These are phyloP conservation scores for Megastigmus dorsalis DNA, from an alignment of 2,888 invertebrate species.

Conservation along the genomic window DNA sequence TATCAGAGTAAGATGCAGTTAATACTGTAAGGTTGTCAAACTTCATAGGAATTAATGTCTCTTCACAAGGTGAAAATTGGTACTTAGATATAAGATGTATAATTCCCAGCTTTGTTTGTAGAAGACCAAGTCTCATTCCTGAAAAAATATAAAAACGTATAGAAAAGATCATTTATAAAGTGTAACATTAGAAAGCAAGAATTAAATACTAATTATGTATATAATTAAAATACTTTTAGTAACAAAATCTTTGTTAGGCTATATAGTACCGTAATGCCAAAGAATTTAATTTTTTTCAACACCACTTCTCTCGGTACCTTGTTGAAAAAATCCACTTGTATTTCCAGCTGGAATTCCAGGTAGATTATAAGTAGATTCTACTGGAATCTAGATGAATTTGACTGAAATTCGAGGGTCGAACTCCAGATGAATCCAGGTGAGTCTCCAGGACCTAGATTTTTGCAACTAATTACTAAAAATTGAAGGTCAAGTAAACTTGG, in stretches of 20 bases:
- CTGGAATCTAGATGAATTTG: too few relatives aligned
- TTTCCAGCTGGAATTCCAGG: too few relatives aligned
- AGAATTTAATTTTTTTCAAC: not conserved
- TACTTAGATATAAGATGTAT: conserved; percentile 62
- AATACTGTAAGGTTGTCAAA: conserved; percentile 59
- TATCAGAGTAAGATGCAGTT: conserved; percentile 55
- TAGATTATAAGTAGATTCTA: too few relatives aligned
- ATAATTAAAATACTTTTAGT: not conserved
- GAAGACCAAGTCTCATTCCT: conserved; percentile 65
- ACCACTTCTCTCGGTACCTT: not conserved
- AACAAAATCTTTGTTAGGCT: too few relatives aligned
- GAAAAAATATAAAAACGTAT: conserved; percentile 23
- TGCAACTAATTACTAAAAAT: too few relatives aligned
- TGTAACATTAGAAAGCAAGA: not conserved
- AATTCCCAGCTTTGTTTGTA: conserved; percentile 66
- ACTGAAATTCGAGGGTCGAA: too few relatives aligned
- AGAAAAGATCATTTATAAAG: not conserved
- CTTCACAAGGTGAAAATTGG: conserved; percentile 60
- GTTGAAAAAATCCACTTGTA: too few relatives aligned
- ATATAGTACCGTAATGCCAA: too few relatives aligned
- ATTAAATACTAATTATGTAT: not conserved
- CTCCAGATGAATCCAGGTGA: too few relatives aligned
- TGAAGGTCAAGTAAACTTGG: too few relatives aligned
- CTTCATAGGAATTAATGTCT: conserved; percentile 61
- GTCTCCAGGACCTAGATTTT: too few relatives aligned